Conservation (phyloP, 2,113 vertebrate genomes). For the Aptenodytes forsteri region DNA sequence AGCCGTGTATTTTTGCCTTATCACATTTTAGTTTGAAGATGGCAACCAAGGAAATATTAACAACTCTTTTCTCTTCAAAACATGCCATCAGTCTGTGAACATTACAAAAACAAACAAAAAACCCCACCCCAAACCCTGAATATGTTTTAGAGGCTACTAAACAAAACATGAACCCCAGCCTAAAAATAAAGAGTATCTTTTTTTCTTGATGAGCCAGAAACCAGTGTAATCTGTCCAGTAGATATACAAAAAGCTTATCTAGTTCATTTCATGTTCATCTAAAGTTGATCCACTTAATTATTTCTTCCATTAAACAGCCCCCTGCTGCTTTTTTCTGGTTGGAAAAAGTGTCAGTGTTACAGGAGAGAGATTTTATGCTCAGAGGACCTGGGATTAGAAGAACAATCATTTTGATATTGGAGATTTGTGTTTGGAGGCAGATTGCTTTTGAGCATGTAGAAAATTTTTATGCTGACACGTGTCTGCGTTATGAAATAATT, state of each 20-base stretch:
- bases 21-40: neutral
- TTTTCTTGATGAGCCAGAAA: neutral
- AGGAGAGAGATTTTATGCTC: neutral
- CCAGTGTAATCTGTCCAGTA: neutral
- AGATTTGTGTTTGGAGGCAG: neutral
- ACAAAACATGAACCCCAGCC: neutral
- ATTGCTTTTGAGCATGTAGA: neutral
- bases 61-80: neutral
- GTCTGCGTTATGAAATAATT: neutral
- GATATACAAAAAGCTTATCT: neutral
- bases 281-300: slow-evolving; percentile 15
- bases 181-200: neutral
- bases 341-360: neutral
- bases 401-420: neutral
- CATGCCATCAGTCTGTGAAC: neutral
- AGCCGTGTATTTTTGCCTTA: neutral
- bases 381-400: neutral
- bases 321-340: neutral
- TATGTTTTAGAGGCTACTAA: neutral
- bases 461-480: neutral
- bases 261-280: neutral
- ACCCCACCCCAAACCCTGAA: neutral
- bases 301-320: neutral
- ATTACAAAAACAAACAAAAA: neutral
- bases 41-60: neutral